phyloP scores from a whole-genome alignment of 2,113 vertebrate species.

The Colaptes auratus region DNA sequence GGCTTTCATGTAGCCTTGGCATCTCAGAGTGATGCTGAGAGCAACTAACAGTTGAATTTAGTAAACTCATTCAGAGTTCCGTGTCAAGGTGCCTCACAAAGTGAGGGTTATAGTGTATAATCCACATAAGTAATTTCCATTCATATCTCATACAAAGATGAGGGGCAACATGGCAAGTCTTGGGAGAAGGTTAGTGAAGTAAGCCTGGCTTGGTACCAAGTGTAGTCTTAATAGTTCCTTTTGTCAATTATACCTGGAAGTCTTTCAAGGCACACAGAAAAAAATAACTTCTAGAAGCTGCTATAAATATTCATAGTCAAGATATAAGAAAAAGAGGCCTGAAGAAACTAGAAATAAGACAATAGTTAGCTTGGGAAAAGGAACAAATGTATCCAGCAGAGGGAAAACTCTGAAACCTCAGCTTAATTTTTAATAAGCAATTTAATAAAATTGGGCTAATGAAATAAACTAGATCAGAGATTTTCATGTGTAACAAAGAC shows the following conservation, averaged over 20 bases:
- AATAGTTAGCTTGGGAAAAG: background rate
- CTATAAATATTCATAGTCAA: conserved; percentile 25
- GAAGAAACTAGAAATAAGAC: background rate
- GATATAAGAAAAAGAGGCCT: background rate
- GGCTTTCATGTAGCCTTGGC: background rate
- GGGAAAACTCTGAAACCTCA: background rate
- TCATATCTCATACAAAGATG: background rate
- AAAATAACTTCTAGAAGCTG: background rate
- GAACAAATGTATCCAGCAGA: background rate
- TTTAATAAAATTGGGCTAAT: conserved; percentile 20
- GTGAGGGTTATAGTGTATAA: background rate
- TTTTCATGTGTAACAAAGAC: background rate
- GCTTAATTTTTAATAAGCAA: conserved; percentile 26
- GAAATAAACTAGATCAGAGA: conserved; percentile 41
- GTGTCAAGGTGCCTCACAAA: background rate
- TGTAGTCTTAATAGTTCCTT: background rate
- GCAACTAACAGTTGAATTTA: background rate
- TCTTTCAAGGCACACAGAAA: background rate
- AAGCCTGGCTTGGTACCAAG: background rate
- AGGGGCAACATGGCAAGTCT: background rate
- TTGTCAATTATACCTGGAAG: background rate
- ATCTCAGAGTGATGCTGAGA: background rate
- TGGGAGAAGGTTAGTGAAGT: background rate
- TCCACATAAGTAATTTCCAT: background rate
- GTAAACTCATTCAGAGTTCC: background rate